These are phyloP conservation scores for Palythoa grandis DNA, from an alignment of 92 coral and sea anemone species.

Conservation along the genomic window DNA sequence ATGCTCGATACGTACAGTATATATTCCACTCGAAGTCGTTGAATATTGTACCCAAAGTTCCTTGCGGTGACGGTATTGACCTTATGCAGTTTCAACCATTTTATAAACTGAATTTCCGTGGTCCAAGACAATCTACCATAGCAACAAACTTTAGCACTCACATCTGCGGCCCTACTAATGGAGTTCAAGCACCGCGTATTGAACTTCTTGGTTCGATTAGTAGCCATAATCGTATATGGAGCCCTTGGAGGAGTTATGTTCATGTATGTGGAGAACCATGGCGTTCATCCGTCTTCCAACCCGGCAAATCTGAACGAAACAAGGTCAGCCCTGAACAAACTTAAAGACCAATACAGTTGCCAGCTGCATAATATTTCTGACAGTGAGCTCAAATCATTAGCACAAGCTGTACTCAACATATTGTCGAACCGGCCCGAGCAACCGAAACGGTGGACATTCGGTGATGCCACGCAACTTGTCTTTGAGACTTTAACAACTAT, in stretches of 20 bases:
- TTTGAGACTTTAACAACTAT: conserved; percentile 28
- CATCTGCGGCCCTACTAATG: not conserved
- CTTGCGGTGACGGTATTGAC: too few relatives aligned
- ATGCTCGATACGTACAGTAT: too few relatives aligned
- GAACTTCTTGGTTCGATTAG: not conserved
- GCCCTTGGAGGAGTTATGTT: conserved; percentile 17
- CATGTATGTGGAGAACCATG: conserved; percentile 13
- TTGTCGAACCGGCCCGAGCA: not conserved
- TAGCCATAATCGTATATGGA: not conserved
- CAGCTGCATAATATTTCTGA: conserved; percentile 11
- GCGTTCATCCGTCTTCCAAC: not conserved
- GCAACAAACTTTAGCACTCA: too few relatives aligned
- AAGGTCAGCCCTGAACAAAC: not conserved
- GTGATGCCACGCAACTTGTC: not conserved
- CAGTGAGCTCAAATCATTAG: conserved; percentile 7
- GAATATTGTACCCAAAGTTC: too few relatives aligned
- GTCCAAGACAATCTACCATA: too few relatives aligned
- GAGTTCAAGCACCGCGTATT: not conserved
- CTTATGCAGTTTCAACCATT: too few relatives aligned
- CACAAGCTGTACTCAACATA: conserved; percentile 1
- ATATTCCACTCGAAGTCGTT: too few relatives aligned
- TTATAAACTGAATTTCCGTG: too few relatives aligned
- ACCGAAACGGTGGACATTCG: conserved; percentile 1
- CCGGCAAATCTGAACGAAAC: conserved; percentile 5
- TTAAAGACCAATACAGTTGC: conserved; percentile 5